Evolutionary conservation across 2,113 vertebrate species (phyloP), one percentile per base, ranked within the genome.

Genomic region (Sarotherodon lohbergeri): DNA sequence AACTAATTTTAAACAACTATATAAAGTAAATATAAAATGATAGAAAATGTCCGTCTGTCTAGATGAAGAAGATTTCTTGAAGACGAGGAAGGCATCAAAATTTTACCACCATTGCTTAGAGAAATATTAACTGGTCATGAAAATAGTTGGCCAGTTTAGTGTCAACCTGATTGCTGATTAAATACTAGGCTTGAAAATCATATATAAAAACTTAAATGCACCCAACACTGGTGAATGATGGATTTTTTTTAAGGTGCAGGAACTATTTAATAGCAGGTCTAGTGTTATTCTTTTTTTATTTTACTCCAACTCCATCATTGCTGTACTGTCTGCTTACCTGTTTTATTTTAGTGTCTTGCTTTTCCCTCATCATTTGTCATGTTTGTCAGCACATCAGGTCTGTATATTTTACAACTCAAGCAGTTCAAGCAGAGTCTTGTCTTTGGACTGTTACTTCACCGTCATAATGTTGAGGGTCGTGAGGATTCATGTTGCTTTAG

Each of bases 361-460:
- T 24, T 68, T 22, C 63, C 19, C 19, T 68, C 11, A 22, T 14
- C 63, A 68, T 71, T 43, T 43, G n/a, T 68, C n/a, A 68, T 22
- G 1, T 66, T 66, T 66, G 61, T 71, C 66, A 71, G 66, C 39
- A 16, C 7, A 43, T 43, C 13, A 71, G n/a, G n/a, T 43, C 12
- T 71, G n/a, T 24, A 27, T 71, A 71, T 43, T 71, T 71, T 71
- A 43, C 66, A 71, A 71, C 36, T 71, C 66, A 71, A 71, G 43
- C 12, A 14, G 43, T 46, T 14, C 43, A 14, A 32, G 32, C 59
- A 63, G 59, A 36, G 32, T 63, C 32, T 48, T 3, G 46, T 48
- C 39, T 71, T 68, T 68, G 61, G 61, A 39, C 4, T 0, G 19
- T 2, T 68, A 17, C 19, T 39, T 66, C 61, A 66, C 61, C 0